Conservation (phyloP, 53 echinoderm and acorn worm genomes). For the Hippasteria phrygiana region DNA sequence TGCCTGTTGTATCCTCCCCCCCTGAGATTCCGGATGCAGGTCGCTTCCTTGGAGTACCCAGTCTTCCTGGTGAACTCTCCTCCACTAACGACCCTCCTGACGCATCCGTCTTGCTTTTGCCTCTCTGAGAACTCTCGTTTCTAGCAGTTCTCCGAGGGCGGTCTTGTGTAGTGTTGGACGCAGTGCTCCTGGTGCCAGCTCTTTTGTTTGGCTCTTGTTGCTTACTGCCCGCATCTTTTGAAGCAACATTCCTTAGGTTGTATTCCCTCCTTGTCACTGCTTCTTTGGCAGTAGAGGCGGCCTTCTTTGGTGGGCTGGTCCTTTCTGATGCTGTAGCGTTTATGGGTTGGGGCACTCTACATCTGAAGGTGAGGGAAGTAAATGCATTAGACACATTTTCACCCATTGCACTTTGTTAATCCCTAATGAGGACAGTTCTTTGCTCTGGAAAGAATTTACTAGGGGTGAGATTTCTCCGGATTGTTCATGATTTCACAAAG, state of each 20-base stretch:
- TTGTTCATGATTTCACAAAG: too few relatives aligned
- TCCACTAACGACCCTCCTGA: not conserved
- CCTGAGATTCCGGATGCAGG: not conserved
- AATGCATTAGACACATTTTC: too few relatives aligned
- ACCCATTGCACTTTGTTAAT: too few relatives aligned
- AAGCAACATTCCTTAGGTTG: not conserved
- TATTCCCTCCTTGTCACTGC: not conserved
- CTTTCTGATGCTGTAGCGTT: slow-evolving; percentile 6
- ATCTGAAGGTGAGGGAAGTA: slow-evolving; percentile 16
- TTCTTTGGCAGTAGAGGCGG: not conserved
- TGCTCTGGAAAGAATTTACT: too few relatives aligned
- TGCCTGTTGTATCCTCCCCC: not conserved
- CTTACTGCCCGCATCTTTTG: not conserved
- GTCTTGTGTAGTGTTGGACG: not conserved
- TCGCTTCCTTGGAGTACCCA: not conserved
- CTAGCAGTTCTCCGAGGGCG: not conserved
- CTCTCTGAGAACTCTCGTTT: not conserved
- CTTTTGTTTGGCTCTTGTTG: not conserved
- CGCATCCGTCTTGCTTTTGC: not conserved
- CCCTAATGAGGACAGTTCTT: too few relatives aligned
- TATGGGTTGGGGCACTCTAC: slow-evolving; percentile 16
- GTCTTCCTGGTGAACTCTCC: not conserved
- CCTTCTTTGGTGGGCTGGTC: not conserved
- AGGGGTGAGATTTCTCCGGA: too few relatives aligned
- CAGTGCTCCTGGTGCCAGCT: not conserved